Base-by-base conservation (phyloP, 2,113 vertebrate genomes). In the Willisornis vidua region DNA sequence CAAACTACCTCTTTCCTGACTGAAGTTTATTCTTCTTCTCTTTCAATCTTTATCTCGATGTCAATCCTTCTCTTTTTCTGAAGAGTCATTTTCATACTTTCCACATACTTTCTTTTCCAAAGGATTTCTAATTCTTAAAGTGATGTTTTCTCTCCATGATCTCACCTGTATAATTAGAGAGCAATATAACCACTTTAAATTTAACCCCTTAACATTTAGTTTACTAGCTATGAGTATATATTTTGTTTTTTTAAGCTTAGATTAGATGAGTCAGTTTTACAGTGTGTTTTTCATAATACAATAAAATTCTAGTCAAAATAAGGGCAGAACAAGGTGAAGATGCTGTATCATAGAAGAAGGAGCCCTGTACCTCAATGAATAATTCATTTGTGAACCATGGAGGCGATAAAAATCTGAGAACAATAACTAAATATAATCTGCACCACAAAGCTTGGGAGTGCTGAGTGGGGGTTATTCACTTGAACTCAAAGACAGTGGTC, bases 361-460 rank as follows among this genome's bases (percentile, higher is more conserved):
- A 87, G 61, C 59, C 31, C 62, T 86, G 58, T 70, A 19, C 68
- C 19, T 82, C 63, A 83, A 68, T 92, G 61, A 90, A 95, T 95
- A 94, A 96, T 96, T 85, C 14, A 96, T 93, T 81, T 87, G 29
- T 83, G 82, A 96, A 76, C 51, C 37, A 41, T 4, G 19, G 77
- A 91, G 58, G 74, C 62, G 59, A 51, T 77, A 94, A 86, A 82
- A 94, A 87, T 87, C 71, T 79, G 51, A 90, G 87, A 88, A 94
- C 37, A 90, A 68, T 85, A 94, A 63, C 75, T 65, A 97, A 94
- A 91, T 45, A n/a, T 61, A 45, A 77, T 62, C 37, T 91, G 55
- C 55, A 90, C 45, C 74, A 73, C 48, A 90, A 89, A 91, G 65
- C 58, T 87, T 61, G n/a, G 13, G 41, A 85, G 20, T 71, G 72